Conservation (phyloP, 2,888 invertebrate genomes). For the Ditula angustiorana region DNA sequence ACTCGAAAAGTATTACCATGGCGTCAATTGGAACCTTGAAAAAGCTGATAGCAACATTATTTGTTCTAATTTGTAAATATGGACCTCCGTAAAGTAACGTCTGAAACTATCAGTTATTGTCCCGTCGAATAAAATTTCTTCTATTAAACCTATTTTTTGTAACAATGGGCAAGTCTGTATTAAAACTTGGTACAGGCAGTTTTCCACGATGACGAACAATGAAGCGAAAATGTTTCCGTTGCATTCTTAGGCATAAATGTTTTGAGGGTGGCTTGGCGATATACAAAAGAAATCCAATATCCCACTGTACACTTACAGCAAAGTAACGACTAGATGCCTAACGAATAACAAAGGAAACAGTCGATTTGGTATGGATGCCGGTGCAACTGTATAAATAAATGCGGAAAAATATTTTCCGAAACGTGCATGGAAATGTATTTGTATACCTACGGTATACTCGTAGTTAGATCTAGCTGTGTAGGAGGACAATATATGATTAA, state of each 20-base stretch:
- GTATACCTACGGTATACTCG: neutral
- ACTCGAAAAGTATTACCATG: too few relatives aligned
- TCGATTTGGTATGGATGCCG: neutral
- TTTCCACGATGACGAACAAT: slow-evolving; percentile 4
- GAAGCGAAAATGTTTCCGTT: slow-evolving; percentile 6
- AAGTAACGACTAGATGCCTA: neutral
- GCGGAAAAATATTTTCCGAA: neutral
- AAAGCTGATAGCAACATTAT: too few relatives aligned
- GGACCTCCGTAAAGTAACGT: too few relatives aligned
- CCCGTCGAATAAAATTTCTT: neutral
- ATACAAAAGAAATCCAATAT: slow-evolving; percentile 18
- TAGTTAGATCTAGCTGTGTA: too few relatives aligned
- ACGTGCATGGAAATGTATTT: neutral
- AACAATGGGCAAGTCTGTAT: neutral
- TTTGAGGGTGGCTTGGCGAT: neutral
- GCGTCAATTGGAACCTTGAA: too few relatives aligned
- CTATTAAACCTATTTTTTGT: neutral
- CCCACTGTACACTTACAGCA: slow-evolving; percentile 1
- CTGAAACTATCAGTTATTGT: too few relatives aligned
- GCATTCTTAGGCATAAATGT: neutral
- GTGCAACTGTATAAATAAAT: neutral
- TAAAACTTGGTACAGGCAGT: neutral
- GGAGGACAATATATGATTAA: too few relatives aligned
- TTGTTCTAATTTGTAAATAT: too few relatives aligned
- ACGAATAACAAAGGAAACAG: slow-evolving; percentile 3